A percentile compares a stretch with the other conserved stretches of the same genome.
phyloP scores from a whole-genome alignment of 2,797 vertebrate genomes.

The Gobionotothen gibberifrons region DNA sequence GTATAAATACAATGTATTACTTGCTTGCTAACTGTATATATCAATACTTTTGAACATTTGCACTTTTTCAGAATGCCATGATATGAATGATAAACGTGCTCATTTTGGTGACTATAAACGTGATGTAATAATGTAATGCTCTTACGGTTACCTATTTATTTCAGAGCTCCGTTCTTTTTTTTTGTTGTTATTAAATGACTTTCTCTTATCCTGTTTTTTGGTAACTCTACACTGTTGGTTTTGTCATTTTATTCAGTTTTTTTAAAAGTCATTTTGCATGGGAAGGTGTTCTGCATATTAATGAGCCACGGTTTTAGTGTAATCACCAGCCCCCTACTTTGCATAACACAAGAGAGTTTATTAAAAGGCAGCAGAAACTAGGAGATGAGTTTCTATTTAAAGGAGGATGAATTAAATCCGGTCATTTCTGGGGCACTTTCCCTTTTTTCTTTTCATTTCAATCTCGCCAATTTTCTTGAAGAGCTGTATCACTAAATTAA shows the following conservation, averaged over 20 bases:
- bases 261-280: conserved; percentile 7
- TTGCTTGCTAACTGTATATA: too few species aligned
- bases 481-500: conserved; percentile 66
- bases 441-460: conserved; percentile 37
- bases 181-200: background rate
- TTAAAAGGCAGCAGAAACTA: conserved; percentile 31
- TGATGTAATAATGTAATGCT: too few species aligned
- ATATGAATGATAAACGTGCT: too few species aligned
- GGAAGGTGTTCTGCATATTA: conserved; percentile 20
- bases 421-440: conserved; percentile 50
- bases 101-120: too few species aligned
- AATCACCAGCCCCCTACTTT: conserved; percentile 26
- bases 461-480: conserved; percentile 59
- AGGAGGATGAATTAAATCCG: conserved; percentile 33
- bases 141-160: background rate
- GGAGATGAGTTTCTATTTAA: conserved; percentile 49
- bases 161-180: conserved; percentile 17
- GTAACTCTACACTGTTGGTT: background rate
- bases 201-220: background rate
- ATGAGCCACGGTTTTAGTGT: background rate
- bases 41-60: too few species aligned
- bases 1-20: too few species aligned
- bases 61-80: too few species aligned
- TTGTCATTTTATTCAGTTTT: background rate
- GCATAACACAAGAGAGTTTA: conserved; percentile 34